Evolutionary conservation across 2,113 vertebrate species (phyloP), one percentile per base, ranked within the genome.

Genomic region (Campylomormyrus tamandua): DNA sequence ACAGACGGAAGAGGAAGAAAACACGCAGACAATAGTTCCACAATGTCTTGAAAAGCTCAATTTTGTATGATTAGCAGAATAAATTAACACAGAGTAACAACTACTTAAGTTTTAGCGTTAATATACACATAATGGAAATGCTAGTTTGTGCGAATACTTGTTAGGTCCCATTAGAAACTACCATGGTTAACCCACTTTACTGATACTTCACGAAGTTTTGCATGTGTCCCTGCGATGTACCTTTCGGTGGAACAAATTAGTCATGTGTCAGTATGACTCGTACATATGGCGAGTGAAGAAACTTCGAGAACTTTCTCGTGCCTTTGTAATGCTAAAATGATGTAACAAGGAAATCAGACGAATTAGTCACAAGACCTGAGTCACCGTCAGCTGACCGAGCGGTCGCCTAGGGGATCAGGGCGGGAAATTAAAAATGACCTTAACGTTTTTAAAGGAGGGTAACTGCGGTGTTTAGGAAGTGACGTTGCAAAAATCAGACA

Each of bases 341-440:
- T 88, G 89, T 90, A 58, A 89, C n/a, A 58, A 45, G 17, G 49
- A 90, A 88, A 91, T 83, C 87, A 80, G 58, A 62, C 89, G 62
- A 45, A 5, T 9, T 9, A 56, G 58, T 58, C 92, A 90, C 85
- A 83, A 89, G 90, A 89, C 21, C 42, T 94, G 93, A 94, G n/a
- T 95, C 93, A 94, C 35, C 3, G 39, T 93, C 94, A 94, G 85
- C 52, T 94, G 94, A 94, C 53, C 2, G 42, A 49, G 45, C 84
- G 84, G 53, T 88, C 87, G 87, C 15, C 21, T 13, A 48, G 24
- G 48, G 31, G 11, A 13, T 3, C 19, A 7, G 24, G 46, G 83
- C 21, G 27, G 24, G 0, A 21, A 39, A 90, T 58, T 83, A 5
- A 15, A n/a, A 56, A 86, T 46, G 10, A 83, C 46, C 35, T 21